Evolutionary conservation across 1,140 invertebrate genomes (phyloP), one percentile per base, ranked within the genome.

Genomic region (Limonius californicus): DNA sequence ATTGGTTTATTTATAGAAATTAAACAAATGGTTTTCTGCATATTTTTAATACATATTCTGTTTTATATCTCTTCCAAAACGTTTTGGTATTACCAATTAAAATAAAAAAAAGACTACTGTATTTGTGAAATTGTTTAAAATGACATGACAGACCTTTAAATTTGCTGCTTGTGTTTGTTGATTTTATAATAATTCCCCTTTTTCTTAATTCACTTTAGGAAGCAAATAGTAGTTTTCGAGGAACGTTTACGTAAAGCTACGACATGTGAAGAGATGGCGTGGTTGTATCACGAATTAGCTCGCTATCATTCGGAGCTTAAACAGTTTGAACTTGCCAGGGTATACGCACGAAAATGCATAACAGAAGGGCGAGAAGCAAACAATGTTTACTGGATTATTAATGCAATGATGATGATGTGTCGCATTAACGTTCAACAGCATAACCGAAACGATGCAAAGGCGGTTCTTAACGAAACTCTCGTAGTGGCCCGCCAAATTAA

Each of bases 211-310:
- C n/a, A 54, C 61, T 70, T 59, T 55, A 72, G 71, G 39, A 76
- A 75, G 47, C 58, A 70, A 54, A 70, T 75, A 23, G 8, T 15
- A 20, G 59, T 70, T 7, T 71, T 68, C 30, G 66, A 70, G 53
- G 39, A 62, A 32, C 63, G 74, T 0, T 21, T 76, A 14, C 47
- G 67, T 12, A 68, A 68, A n/a, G 72, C 74, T 1, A 59, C 57
- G 54, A 61, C 53, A 21, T 53, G 57, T 3, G 55, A 70, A 43
- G 75, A 76, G 57, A 54, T 72, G 12, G 68, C 78, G 67, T 82
- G 80, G 80, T 70, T 81, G 16, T 79, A 79, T 71, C 80, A 82
- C 57, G 82, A 83, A 68, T 62, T 82, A 18, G 72, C 81, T 11
- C 66, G 79, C 20, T 70, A 62, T 54, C 69, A 81, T 20, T 75